Conservation (phyloP, 2,888 invertebrate species). For the Oxystoma pomonae region DNA sequence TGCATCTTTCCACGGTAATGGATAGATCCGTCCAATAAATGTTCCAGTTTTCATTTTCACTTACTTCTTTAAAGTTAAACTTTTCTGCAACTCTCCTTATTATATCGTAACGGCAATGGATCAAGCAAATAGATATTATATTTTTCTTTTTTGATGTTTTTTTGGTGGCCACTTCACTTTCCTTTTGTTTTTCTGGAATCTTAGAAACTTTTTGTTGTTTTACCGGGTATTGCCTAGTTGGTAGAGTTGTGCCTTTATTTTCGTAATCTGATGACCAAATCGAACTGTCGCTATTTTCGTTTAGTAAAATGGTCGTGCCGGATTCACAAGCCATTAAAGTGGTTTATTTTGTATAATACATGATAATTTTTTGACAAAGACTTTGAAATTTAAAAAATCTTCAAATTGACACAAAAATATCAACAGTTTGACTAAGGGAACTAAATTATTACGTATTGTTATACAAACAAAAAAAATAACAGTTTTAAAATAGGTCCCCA, state of each 20-base stretch:
- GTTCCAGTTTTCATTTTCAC: conserved; percentile 82
- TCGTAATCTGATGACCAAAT: conserved; percentile 35
- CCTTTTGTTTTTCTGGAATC: conserved; percentile 15
- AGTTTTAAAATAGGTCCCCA: no score
- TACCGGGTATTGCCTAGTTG: neutral
- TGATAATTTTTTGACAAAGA: neutral
- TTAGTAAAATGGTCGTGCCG: conserved; percentile 29
- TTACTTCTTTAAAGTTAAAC: conserved; percentile 72
- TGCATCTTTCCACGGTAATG: conserved; percentile 79
- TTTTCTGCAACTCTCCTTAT: conserved; percentile 66
- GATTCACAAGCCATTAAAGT: conserved; percentile 35
- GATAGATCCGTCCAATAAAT: conserved; percentile 88
- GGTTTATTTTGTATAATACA: conserved; percentile 3
- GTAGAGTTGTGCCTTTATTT: conserved; percentile 18
- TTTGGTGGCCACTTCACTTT: conserved; percentile 12
- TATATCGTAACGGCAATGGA: conserved; percentile 69
- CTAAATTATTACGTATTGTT: no score
- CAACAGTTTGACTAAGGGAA: no score
- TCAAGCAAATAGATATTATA: conserved; percentile 59
- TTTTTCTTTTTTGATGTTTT: conserved; percentile 28
- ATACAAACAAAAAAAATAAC: no score
- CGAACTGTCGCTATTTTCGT: conserved; percentile 32
- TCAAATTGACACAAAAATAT: no score
- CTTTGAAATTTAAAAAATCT: no score
- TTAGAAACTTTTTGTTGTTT: conserved; percentile 16